Percentiles rank a stretch among this genome's conserved stretches.
phyloP scores from a whole-genome alignment of 2,113 vertebrate genomes.

The Narcine bancroftii region DNA sequence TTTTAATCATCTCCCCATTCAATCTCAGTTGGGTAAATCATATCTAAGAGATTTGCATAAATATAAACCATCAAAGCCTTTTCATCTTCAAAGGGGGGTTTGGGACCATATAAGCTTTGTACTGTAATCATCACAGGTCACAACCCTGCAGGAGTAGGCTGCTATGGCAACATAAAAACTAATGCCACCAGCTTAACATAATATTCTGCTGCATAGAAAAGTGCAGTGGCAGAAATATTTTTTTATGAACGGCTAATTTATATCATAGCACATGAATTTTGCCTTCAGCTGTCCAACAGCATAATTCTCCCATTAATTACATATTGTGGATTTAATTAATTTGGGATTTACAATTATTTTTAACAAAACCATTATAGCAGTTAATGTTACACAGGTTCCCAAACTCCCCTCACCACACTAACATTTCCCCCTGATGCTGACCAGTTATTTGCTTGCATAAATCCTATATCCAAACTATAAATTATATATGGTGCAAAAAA shows the following conservation, averaged over 20 bases:
- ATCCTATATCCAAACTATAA: not conserved
- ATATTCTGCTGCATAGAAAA: constrained; percentile 85
- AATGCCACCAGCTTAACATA: constrained; percentile 99
- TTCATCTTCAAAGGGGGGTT: constrained; percentile 99
- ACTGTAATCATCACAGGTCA: constrained; percentile 99
- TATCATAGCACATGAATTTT: constrained; percentile 69
- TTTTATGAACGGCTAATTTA: constrained; percentile 73
- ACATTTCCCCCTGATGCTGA: constrained; percentile 43
- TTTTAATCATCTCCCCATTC: constrained; percentile 99
- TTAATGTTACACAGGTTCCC: constrained; percentile 32
- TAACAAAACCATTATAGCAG: not conserved
- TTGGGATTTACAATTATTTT: constrained; percentile 13
- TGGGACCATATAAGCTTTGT: constrained; percentile 99
- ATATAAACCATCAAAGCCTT: constrained; percentile 99
- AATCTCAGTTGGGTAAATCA: constrained; percentile 99
- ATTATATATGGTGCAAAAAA: constrained; percentile 53
- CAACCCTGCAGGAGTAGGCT: constrained; percentile 99
- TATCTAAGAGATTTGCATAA: constrained; percentile 99
- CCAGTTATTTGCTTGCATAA: constrained; percentile 16
- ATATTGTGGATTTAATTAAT: not conserved
- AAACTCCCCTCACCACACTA: constrained; percentile 24
- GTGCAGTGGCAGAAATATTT: constrained; percentile 57
- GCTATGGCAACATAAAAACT: constrained; percentile 99
- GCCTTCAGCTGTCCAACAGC: not conserved
- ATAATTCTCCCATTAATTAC: not conserved